phyloP scores from a whole-genome alignment of 1,140 invertebrate species.

The Olivierus martensii region DNA sequence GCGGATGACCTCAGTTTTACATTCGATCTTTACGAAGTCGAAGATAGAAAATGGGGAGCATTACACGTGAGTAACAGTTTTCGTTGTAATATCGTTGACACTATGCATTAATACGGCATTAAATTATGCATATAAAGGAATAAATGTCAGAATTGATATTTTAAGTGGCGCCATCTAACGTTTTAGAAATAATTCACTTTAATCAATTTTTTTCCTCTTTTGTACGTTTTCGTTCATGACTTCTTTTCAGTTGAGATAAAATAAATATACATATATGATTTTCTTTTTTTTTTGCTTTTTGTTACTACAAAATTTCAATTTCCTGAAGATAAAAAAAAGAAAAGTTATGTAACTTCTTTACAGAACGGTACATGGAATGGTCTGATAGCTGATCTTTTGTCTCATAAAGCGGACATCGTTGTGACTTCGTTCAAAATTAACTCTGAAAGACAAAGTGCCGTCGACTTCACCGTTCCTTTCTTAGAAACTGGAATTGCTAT shows the following conservation, averaged over 20 bases:
- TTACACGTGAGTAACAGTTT: slow-evolving; percentile 13
- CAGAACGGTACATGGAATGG: slow-evolving; percentile 94
- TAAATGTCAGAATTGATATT: too few relatives aligned
- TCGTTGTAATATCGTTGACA: too few relatives aligned
- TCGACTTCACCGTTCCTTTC: slow-evolving; percentile 92
- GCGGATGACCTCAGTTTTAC: slow-evolving; percentile 89
- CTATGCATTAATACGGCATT: too few relatives aligned
- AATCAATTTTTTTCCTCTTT: too few relatives aligned
- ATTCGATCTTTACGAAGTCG: slow-evolving; percentile 82
- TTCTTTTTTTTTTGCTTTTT: too few relatives aligned
- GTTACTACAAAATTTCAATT: too few relatives aligned
- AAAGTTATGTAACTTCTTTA: slow-evolving; percentile 7
- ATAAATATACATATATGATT: too few relatives aligned
- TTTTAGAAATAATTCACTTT: too few relatives aligned
- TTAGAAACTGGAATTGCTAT: slow-evolving; percentile 98
- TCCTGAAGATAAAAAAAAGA: background rate
- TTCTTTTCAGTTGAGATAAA: too few relatives aligned
- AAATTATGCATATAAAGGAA: too few relatives aligned
- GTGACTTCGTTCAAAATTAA: slow-evolving; percentile 95
- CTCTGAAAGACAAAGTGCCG: slow-evolving; percentile 79
- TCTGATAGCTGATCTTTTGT: slow-evolving; percentile 79
- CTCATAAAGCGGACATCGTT: slow-evolving; percentile 87
- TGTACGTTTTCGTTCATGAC: too few relatives aligned
- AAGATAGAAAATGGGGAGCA: slow-evolving; percentile 87
- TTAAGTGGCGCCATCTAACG: too few relatives aligned